phyloP scores from a whole-genome alignment of 2,797 vertebrate genomes.

The Myotis daubentonii region DNA sequence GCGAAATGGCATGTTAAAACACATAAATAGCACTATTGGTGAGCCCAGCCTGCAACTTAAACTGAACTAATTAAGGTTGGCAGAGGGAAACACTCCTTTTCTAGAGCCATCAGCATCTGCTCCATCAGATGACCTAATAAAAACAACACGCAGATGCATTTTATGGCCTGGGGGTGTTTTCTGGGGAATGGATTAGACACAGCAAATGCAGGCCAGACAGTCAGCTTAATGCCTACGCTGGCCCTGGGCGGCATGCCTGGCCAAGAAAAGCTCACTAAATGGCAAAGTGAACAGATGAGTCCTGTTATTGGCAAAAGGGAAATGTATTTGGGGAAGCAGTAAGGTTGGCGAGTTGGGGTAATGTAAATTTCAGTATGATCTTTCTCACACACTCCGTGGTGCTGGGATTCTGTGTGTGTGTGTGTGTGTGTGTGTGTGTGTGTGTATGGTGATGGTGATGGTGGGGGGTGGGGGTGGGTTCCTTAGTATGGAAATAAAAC shows the following conservation, averaged over 20 bases:
- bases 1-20: slow-evolving; percentile 25
- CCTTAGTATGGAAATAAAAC: not conserved
- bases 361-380: slow-evolving; percentile 41
- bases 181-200: slow-evolving; percentile 38
- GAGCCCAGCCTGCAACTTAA: slow-evolving; percentile 29
- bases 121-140: slow-evolving; percentile 75
- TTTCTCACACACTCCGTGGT: not conserved
- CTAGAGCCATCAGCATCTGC: slow-evolving; percentile 73
- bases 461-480: too few species aligned
- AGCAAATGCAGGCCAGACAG: slow-evolving; percentile 62
- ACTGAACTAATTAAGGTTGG: slow-evolving; percentile 68
- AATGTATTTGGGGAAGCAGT: not conserved
- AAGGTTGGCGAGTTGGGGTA: not conserved
- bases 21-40: slow-evolving; percentile 41
- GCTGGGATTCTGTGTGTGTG: not conserved
- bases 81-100: slow-evolving; percentile 51
- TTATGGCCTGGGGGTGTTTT: slow-evolving; percentile 62
- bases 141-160: slow-evolving; percentile 72
- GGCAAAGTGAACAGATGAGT: slow-evolving; percentile 70
- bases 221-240: slow-evolving; percentile 40
- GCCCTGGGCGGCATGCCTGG: slow-evolving; percentile 18
- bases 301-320: slow-evolving; percentile 46
- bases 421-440: too few species aligned
- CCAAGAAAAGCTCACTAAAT: slow-evolving; percentile 76
- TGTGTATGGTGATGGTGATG: too few species aligned